These are phyloP conservation scores for Serilophus lunatus DNA, from an alignment of 2,113 vertebrate genomes.

Conservation along the genomic window DNA sequence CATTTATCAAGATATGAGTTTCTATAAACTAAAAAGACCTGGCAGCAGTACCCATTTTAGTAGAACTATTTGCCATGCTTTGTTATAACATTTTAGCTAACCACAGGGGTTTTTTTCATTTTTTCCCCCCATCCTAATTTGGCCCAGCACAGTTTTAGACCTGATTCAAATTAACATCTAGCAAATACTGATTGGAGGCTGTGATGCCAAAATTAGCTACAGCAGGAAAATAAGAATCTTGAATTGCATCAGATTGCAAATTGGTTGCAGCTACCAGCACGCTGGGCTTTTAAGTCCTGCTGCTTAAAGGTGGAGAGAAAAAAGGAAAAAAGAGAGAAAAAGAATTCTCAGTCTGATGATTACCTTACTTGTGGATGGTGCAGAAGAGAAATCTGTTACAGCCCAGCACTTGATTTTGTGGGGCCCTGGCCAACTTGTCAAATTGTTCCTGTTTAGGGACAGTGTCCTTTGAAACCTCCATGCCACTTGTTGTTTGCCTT, in stretches of 20 bases:
- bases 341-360: neutral
- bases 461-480: constrained; percentile 1
- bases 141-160: neutral
- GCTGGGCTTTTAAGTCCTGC: constrained; percentile 51
- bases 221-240: constrained; percentile 45
- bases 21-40: neutral
- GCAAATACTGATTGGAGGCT: constrained; percentile 25
- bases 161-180: constrained; percentile 37
- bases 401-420: neutral
- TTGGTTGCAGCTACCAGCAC: constrained; percentile 42
- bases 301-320: neutral
- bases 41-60: neutral
- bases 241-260: constrained; percentile 56
- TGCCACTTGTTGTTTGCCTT: neutral
- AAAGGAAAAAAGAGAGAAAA: neutral
- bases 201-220: constrained; percentile 60
- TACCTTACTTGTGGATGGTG: neutral
- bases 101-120: neutral
- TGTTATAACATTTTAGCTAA: neutral
- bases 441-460: neutral
- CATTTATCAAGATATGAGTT: neutral
- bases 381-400: neutral
- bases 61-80: neutral
- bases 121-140: neutral
- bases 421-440: neutral